Base-by-base conservation (phyloP, 1,140 invertebrate genomes). In the Drosophila virilis region DNA sequence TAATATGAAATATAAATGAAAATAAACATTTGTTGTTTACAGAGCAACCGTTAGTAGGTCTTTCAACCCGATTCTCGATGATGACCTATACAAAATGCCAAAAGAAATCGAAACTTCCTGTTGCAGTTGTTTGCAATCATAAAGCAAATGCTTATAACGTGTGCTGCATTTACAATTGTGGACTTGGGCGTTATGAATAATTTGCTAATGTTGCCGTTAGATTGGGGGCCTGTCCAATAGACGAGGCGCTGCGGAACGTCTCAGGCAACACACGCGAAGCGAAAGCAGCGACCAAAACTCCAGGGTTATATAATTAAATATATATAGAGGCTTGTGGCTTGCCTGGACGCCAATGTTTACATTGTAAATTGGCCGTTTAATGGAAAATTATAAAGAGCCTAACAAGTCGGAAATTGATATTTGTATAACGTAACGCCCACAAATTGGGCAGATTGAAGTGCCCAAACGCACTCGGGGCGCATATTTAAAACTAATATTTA, bases 31-130 rank as follows among this genome's bases (percentile, higher is more conserved):
- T 28, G 22, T 28, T 28, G 22, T 28, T 28, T 28, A 40, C n/a
- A 17, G 22, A 35, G 40, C 59, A 12, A 46, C 35, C 52, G 38
- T 67, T 37, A 35, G 38, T 46, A 46, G 77, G 83, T 88, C 59
- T 69, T 80, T 88, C 66, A 74, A 83, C 76, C 69, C 62, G 28
- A 22, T 37, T 38, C 22, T 37, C 52, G 10, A 12, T 37, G n/a
- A 32, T 66, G 78, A 77, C 73, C 54, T 64, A 73, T 54, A 68
- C 72, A 62, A 66, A 80, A 71, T 22, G 38, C 35, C 59, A 75
- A 68, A 77, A 74, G 84, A 88, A 89, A 88, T 84, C 84, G 80
- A 80, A 80, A 80, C 74, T 89, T 80, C 67, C 77, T 84, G 84
- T 72, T 67, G 72, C 45, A 48, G 42, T 37, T 50, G 40, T 38